Evolutionary conservation across 2,888 invertebrate species (phyloP), one percentile per base, ranked within the genome.

Genomic region (Parapristionchus giblindavisi): DNA sequence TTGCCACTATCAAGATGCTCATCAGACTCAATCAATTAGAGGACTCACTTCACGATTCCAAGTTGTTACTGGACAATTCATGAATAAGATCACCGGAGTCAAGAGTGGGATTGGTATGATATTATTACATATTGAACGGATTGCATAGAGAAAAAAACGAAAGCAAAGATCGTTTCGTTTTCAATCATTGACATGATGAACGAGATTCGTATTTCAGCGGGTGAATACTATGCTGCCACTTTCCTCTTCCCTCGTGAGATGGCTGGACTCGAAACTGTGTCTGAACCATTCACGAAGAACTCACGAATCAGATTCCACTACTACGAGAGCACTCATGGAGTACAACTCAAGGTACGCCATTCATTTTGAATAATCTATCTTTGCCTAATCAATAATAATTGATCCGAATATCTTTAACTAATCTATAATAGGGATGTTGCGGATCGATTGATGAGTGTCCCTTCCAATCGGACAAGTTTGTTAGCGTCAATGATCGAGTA

Each of bases 301-400:
- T 75, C 81, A 0, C 78, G 85, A 29, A 78, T 87, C 65, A 76
- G 85, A 66, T 87, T 87, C 84, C 85, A 85, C 75, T 87, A 83
- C 77, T 87, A 87, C 75, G 87, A 87, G 75, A 85, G 87, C 77
- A 87, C 87, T 1, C 87, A 87, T 61, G 87, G 87, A 75, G 86
- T 87, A 65, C 87, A 87, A 75, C 83, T 87, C 32, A 87, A 87
- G 76, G 85, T 82, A 21, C 81, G 83, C 74, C 48, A 14, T 48
- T 48, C 48, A 48, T 48, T n/a, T n/a, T 5, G 43, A 29, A 1
- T 21, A 2, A 5, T 27, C 34, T 27, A 27, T 54, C 17, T 11
- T 56, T 24, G 8, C 24, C 8, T 29, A 56, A 3, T 11, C 6
- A 56, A 24, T 56, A 24, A n/a, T 56, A 24, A n/a, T 24, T 27